These are phyloP conservation scores for Oasisia sp. DNA, from an alignment of 2,888 invertebrate species.

Conservation along the genomic window DNA sequence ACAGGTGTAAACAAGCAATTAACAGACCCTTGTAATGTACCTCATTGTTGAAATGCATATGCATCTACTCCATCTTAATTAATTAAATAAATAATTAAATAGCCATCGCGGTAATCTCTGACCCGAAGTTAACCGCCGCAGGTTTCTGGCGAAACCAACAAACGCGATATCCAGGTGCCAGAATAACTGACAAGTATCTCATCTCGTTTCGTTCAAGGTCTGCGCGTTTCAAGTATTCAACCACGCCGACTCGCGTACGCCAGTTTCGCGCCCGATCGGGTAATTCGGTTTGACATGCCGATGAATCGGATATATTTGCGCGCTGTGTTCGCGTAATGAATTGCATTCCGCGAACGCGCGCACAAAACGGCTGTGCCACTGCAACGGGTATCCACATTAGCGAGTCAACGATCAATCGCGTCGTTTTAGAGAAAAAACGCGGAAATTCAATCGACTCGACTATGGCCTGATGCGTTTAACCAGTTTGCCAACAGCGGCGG, in stretches of 20 bases:
- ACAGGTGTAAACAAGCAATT: not conserved
- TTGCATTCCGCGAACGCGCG: not conserved
- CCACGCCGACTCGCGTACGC: not conserved
- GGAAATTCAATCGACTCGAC: conserved; percentile 17
- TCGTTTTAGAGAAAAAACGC: not conserved
- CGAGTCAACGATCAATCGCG: conserved; percentile 4
- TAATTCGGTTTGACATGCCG: conserved; percentile 4
- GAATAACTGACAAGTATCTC: not conserved
- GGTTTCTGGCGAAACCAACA: not conserved
- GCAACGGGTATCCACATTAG: not conserved
- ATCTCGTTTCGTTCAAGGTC: not conserved
- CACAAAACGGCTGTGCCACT: not conserved
- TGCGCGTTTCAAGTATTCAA: not conserved
- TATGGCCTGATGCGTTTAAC: conserved; percentile 6
- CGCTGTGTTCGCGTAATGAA: not conserved
- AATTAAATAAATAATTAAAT: not conserved
- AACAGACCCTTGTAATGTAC: not conserved
- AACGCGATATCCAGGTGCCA: not conserved
- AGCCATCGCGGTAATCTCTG: not conserved
- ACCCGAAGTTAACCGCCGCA: not conserved
- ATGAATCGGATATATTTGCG: conserved; percentile 7
- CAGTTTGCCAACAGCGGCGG: not conserved
- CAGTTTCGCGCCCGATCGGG: not conserved
- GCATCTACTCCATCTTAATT: not conserved
- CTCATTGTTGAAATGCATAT: not conserved